These are phyloP conservation scores for Noctilio leporinus DNA, from an alignment of 2,113 vertebrate genomes.

Conservation along the genomic window DNA sequence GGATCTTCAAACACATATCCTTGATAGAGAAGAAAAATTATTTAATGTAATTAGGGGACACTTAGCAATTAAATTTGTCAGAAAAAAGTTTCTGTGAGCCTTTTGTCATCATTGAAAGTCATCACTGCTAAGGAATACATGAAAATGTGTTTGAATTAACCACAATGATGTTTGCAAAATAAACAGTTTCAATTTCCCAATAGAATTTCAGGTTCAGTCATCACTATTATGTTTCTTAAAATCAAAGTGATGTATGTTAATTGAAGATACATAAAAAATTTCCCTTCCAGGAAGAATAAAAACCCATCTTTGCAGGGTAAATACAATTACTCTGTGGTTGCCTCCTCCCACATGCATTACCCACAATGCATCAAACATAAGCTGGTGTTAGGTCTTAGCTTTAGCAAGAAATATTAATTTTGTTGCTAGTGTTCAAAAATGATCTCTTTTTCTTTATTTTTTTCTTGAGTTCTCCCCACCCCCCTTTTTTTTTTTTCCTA, in stretches of 20 bases:
- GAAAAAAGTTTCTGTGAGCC: neutral
- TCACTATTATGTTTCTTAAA: neutral
- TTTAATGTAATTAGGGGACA: neutral
- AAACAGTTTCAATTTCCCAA: conserved; percentile 37
- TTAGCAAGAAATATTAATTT: neutral
- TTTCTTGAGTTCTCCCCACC: too few species aligned
- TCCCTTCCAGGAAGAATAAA: neutral
- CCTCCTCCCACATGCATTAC: too few species aligned
- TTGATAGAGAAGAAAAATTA: neutral
- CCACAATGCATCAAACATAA: fast-evolving
- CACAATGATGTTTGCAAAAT: neutral
- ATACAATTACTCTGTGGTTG: neutral
- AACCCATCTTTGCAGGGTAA: neutral
- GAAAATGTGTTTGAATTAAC: neutral
- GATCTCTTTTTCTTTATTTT: neutral
- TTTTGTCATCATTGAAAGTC: neutral
- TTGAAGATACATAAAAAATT: neutral
- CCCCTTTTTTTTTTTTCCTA: too few species aligned
- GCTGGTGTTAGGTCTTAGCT: neutral
- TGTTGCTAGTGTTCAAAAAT: neutral
- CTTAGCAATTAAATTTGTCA: neutral
- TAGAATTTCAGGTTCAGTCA: neutral
- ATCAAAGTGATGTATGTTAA: conserved; percentile 22
- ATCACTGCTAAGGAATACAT: neutral
- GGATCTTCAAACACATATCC: neutral